Percentiles rank a stretch among this genome's conserved stretches.
Conservation (phyloP, 2,888 invertebrate species). For the Germaria angustata region DNA sequence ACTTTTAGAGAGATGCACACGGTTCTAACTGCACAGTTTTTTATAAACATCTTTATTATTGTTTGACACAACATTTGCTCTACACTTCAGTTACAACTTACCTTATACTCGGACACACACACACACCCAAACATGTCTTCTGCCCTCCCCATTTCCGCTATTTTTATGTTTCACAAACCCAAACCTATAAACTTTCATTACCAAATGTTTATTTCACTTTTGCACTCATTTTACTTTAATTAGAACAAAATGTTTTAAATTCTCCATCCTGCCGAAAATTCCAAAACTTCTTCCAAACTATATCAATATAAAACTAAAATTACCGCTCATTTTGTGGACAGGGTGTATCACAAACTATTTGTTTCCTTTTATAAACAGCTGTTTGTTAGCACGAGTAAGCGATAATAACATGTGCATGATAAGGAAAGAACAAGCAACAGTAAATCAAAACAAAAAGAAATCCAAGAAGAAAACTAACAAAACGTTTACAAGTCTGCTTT, state of each 20-base stretch:
- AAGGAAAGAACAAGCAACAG: background rate
- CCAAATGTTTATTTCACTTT: background rate
- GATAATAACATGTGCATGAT: background rate
- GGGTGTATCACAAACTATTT: background rate
- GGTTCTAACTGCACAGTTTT: no score
- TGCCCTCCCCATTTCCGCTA: no score
- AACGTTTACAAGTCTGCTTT: slow-evolving; percentile 19
- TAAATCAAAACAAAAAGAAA: slow-evolving; percentile 38
- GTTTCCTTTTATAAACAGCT: background rate
- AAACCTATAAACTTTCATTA: background rate
- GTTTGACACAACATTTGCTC: no score
- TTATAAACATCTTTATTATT: no score
- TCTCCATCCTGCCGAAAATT: no score
- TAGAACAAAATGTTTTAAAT: background rate
- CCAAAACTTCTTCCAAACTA: background rate
- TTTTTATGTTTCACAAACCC: background rate
- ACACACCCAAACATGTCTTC: no score
- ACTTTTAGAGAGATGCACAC: no score
- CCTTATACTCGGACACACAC: no score
- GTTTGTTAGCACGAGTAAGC: background rate
- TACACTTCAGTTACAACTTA: no score
- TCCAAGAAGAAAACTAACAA: background rate
- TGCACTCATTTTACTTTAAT: background rate
- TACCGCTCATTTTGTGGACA: slow-evolving; percentile 1
- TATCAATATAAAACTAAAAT: background rate